These are phyloP conservation scores for Nymphalis urticae DNA, from an alignment of 2,888 invertebrate species.

Conservation along the genomic window DNA sequence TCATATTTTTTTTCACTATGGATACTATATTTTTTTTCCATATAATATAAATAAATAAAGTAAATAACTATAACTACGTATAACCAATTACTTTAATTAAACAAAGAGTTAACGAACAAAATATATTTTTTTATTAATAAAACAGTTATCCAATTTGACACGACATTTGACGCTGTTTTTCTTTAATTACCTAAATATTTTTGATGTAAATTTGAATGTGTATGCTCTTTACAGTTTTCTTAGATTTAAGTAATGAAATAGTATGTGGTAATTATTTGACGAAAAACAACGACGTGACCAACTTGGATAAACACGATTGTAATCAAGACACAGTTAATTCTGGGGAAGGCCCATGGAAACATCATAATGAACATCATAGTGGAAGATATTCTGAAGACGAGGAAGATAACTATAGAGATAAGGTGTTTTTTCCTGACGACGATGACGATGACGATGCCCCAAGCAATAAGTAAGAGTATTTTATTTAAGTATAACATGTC, in stretches of 20 bases:
- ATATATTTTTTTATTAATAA: too few species aligned
- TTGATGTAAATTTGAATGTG: background rate
- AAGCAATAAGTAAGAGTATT: background rate
- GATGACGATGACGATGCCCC: background rate
- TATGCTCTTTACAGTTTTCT: slow-evolving; percentile 17
- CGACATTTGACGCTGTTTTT: too few species aligned
- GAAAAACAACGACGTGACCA: background rate
- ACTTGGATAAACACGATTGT: background rate
- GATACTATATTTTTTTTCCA: too few species aligned
- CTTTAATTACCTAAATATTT: background rate
- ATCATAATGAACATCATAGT: background rate
- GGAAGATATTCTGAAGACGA: background rate
- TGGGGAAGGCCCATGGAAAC: background rate
- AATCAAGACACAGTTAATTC: background rate
- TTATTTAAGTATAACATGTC: background rate
- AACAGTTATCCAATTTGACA: too few species aligned
- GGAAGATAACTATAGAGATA: slow-evolving; percentile 3
- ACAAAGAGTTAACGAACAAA: too few species aligned
- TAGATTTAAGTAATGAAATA: slow-evolving; percentile 2
- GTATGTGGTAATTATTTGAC: slow-evolving; percentile 1
- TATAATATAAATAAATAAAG: too few species aligned
- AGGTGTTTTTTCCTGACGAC: slow-evolving; percentile 14
- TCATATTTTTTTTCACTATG: too few species aligned
- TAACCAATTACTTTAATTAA: too few species aligned
- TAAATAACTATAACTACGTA: too few species aligned